Evolutionary conservation across 2,113 vertebrate species (phyloP).

Genomic region (Cheirogaleus medius): DNA sequence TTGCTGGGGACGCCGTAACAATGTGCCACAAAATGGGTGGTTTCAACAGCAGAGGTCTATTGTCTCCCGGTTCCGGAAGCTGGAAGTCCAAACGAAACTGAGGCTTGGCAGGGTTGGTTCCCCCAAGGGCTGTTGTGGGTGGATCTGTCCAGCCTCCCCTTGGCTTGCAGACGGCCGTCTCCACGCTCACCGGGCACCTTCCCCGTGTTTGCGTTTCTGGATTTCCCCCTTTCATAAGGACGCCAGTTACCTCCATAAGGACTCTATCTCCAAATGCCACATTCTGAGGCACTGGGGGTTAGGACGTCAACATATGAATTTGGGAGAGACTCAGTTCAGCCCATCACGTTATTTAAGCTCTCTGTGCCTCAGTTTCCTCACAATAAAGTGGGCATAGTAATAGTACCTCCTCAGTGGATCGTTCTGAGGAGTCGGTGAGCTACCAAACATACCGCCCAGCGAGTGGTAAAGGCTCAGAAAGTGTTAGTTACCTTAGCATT

Average conservation of each 20-base stretch:
- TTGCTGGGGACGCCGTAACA: no score
- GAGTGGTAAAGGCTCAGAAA: neutral
- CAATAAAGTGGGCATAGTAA: neutral
- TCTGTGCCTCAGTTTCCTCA: neutral
- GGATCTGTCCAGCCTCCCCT: neutral
- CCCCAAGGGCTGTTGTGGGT: neutral
- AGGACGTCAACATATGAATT: neutral
- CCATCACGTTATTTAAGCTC: neutral
- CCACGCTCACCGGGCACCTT: fast-evolving
- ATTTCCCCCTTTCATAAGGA: neutral
- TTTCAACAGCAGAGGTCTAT: neutral
- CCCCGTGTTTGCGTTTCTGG: neutral
- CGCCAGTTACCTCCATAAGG: neutral
- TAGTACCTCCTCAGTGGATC: neutral
- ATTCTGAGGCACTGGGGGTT: neutral
- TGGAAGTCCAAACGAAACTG: neutral
- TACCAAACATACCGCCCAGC: neutral
- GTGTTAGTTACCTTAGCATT: neutral
- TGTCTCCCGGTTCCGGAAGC: neutral
- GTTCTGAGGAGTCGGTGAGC: neutral
- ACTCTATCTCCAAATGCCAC: neutral
- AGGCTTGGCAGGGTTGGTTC: neutral
- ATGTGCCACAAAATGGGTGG: neutral
- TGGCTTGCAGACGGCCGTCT: fast-evolving
- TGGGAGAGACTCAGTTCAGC: neutral